Base-by-base conservation (phyloP, 2,888 invertebrate genomes). In the Idaea dimidiata region DNA sequence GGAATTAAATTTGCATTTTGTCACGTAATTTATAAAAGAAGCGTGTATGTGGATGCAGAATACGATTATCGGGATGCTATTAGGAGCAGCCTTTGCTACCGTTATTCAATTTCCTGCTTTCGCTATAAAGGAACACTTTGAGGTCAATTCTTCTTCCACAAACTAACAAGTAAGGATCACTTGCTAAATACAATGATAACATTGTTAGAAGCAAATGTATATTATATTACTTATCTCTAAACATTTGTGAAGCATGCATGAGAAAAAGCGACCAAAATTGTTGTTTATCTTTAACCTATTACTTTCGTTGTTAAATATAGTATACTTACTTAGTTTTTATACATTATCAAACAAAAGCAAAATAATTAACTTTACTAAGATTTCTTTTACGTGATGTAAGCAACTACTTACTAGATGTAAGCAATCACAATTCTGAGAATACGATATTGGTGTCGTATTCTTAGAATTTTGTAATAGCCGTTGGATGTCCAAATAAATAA, bases 51-150 rank as follows among this genome's bases (percentile, higher is more conserved):
- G 18, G 17, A 18, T 16, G 18, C 18, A 56, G 54, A 63, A 60
- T 58, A 32, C 54, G 59, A 58, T 56, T 59, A 63, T 61, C 62
- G 55, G 62, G 58, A 66, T 33, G 54, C 59, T 59, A 59, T 59
- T 57, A 58, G 53, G 54, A 56, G 59, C 55, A 62, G 58, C 33
- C 43, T 33, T 16, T 32, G 17, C 33, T 56, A 59, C 64, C 60
- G 60, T 67, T 64, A 70, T 66, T 68, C 63, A 64, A 65, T 67
- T 67, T 67, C 62, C 69, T 62, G 68, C 58, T 68, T 68, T 62
- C 64, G 58, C 59, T 54, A 64, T 61, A 71, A 17, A 17, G 17
- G 17, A 56, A 17, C 17, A 56, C 55, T 68, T 62, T 61, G 60
- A 62, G 64, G 32, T 62, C 17, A 60, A 65, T 66, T 62, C 62